phyloP scores from a whole-genome alignment of 1,140 invertebrate species.

The Nasonia giraulti region DNA sequence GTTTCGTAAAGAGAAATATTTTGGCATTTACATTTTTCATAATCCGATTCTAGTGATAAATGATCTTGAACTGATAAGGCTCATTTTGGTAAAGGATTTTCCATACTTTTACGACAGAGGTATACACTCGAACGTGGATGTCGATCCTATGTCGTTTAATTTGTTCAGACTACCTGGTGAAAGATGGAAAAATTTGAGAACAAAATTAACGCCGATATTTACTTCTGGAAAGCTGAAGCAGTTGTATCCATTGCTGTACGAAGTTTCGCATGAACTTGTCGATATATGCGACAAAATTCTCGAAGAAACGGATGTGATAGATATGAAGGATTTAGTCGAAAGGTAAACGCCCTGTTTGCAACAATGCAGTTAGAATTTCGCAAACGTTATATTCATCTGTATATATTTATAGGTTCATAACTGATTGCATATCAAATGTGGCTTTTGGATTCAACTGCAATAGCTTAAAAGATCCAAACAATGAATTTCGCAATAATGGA shows the following conservation, averaged over 20 bases:
- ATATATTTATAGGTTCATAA: conserved; percentile 69
- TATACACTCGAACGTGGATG: conserved; percentile 71
- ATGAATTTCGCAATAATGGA: conserved; percentile 56
- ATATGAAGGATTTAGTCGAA: conserved; percentile 55
- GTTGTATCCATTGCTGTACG: conserved; percentile 73
- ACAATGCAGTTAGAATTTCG: background rate
- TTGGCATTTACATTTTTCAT: conserved; percentile 53
- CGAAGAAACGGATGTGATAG: conserved; percentile 35
- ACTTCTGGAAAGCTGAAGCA: conserved; percentile 76
- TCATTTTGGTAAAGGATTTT: conserved; percentile 75
- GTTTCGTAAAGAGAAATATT: conserved; percentile 21
- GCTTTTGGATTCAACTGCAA: conserved; percentile 74
- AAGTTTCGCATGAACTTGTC: conserved; percentile 68
- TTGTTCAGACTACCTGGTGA: conserved; percentile 72
- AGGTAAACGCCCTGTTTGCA: conserved; percentile 45
- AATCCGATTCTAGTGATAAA: conserved; percentile 53
- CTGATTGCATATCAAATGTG: conserved; percentile 77
- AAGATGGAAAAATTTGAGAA: conserved; percentile 75
- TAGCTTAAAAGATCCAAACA: conserved; percentile 65
- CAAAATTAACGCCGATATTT: conserved; percentile 76
- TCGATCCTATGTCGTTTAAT: conserved; percentile 75
- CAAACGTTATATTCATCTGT: background rate
- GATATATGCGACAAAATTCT: conserved; percentile 47
- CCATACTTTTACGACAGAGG: conserved; percentile 73
- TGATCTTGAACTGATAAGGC: conserved; percentile 74